Percentiles rank a stretch among this genome's conserved stretches.
Conservation (phyloP, 2,888 invertebrate genomes). For the Bhutanitis thaidina region DNA sequence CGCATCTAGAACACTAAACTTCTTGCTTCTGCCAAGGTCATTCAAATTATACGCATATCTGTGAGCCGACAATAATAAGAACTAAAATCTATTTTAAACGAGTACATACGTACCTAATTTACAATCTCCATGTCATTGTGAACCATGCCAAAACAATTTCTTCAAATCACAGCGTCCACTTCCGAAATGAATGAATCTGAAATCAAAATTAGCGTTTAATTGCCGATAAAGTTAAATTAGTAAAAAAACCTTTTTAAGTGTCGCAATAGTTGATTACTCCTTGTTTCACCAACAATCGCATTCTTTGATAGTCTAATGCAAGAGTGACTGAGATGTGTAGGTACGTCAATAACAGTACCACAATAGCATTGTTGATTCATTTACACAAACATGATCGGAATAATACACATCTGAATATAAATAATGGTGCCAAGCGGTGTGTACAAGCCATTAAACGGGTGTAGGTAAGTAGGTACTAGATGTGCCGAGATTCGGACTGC, state of each 20-base stretch:
- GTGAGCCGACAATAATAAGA: constrained; percentile 19
- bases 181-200: constrained; percentile 9
- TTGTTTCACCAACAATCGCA: not conserved
- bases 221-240: not conserved
- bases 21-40: constrained; percentile 48
- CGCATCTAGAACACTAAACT: constrained; percentile 40
- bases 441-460: not conserved
- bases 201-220: constrained; percentile 3
- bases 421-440: constrained; percentile 8
- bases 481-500: constrained; percentile 2
- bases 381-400: not conserved
- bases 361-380: constrained; percentile 2
- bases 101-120: constrained; percentile 19
- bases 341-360: not conserved
- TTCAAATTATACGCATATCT: constrained; percentile 23
- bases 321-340: not conserved
- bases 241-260: not conserved
- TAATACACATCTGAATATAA: constrained; percentile 4
- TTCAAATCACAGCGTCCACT: constrained; percentile 13
- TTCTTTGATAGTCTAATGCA: not conserved
- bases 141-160: constrained; percentile 15
- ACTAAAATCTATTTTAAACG: constrained; percentile 19
- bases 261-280: not conserved
- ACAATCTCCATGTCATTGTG: constrained; percentile 16
- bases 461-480: not conserved